phyloP scores from a whole-genome alignment of 2,888 invertebrate species.

The Tribolium freemani region DNA sequence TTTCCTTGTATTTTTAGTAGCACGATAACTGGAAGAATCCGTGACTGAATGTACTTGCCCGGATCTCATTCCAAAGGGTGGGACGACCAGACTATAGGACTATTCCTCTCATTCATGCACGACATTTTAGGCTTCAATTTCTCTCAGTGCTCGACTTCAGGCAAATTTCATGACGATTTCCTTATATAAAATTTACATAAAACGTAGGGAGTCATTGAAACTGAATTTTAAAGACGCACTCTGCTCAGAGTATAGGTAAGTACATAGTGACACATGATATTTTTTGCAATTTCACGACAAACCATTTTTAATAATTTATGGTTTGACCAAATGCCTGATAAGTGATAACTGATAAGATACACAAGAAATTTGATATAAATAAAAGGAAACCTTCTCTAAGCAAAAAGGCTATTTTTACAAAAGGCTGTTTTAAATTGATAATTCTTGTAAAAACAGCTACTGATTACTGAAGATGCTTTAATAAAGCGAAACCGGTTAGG shows the following conservation, averaged over 20 bases:
- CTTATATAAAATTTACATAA: neutral
- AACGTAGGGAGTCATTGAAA: neutral
- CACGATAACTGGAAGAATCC: constrained; percentile 20
- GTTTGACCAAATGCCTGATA: too few species aligned
- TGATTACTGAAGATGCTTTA: too few species aligned
- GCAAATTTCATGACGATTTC: neutral
- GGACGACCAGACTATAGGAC: neutral
- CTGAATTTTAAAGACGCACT: neutral
- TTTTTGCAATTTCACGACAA: too few species aligned
- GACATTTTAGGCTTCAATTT: neutral
- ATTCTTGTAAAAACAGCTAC: too few species aligned
- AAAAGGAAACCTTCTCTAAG: too few species aligned
- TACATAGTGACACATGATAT: neutral
- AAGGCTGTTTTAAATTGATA: too few species aligned
- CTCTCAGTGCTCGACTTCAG: neutral
- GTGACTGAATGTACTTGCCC: constrained; percentile 12
- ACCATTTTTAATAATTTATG: too few species aligned
- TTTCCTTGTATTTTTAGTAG: constrained; percentile 14
- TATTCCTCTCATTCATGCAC: neutral
- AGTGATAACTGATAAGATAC: too few species aligned
- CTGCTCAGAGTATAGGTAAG: neutral
- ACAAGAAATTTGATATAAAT: too few species aligned
- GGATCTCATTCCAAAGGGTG: constrained; percentile 12
- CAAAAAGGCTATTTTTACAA: too few species aligned
- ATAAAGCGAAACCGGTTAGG: too few species aligned